Evolutionary conservation across 2,797 vertebrate species (phyloP).

Genomic region (Diglossa cyanea): DNA sequence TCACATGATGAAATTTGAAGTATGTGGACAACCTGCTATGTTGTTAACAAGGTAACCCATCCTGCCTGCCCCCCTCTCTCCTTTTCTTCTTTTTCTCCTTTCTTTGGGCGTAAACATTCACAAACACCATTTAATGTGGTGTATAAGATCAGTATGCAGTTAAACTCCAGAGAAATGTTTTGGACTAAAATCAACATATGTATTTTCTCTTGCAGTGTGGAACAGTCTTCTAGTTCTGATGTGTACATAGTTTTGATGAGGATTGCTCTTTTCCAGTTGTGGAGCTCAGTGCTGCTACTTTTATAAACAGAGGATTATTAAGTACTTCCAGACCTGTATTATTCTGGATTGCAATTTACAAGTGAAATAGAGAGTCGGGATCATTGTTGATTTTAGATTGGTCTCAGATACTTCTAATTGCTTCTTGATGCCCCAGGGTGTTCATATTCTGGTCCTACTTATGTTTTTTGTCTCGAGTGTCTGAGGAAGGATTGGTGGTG

Average conservation of each 20-base stretch:
- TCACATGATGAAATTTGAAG: background rate
- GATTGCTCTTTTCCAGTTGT: background rate
- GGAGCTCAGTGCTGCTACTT: background rate
- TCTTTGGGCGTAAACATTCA: background rate
- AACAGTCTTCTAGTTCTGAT: background rate
- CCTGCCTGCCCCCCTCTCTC: rapidly evolving
- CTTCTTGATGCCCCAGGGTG: background rate
- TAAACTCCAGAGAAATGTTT: background rate
- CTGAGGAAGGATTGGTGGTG: background rate
- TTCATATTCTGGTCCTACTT: background rate
- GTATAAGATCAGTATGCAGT: background rate
- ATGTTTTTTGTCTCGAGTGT: background rate
- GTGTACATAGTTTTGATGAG: background rate
- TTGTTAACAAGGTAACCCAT: background rate
- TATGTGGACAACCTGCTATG: background rate
- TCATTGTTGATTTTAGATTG: background rate
- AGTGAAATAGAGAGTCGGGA: background rate
- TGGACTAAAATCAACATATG: background rate
- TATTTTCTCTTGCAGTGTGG: background rate
- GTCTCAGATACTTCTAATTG: background rate
- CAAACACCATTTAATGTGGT: background rate
- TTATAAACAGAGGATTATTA: background rate
- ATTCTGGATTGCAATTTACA: background rate
- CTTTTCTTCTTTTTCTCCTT: background rate
- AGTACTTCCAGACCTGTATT: background rate